These are phyloP conservation scores for Streblospio benedicti DNA, from an alignment of 1,140 invertebrate species.

Conservation along the genomic window DNA sequence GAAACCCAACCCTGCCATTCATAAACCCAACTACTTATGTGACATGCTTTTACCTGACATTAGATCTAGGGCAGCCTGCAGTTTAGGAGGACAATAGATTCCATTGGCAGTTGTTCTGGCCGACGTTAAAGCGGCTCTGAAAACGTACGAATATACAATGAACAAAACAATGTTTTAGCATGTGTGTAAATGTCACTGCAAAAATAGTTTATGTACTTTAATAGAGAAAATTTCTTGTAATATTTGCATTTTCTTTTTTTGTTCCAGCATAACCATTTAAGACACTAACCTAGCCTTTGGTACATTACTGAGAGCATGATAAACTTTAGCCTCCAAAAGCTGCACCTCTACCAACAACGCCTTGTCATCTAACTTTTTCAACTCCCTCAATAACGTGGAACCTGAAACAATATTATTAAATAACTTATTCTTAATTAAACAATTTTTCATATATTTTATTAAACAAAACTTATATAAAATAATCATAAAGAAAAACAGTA, in stretches of 20 bases:
- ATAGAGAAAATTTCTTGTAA: too few relatives aligned
- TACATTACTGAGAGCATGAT: constrained; percentile 92
- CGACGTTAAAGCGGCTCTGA: constrained; percentile 86
- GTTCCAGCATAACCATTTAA: too few relatives aligned
- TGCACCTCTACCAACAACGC: constrained; percentile 93
- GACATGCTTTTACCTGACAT: constrained; percentile 64
- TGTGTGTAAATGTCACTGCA: too few relatives aligned
- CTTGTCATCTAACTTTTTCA: constrained; percentile 99
- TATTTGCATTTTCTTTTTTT: too few relatives aligned
- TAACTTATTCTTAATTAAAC: too few relatives aligned
- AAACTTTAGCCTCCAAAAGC: constrained; percentile 95
- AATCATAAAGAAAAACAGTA: too few relatives aligned
- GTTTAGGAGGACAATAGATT: constrained; percentile 96
- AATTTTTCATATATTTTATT: too few relatives aligned
- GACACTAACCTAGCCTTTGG: constrained; percentile 74
- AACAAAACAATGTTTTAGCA: constrained; percentile 6
- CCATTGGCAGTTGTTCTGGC: constrained; percentile 97
- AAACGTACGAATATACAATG: background rate
- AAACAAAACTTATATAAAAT: too few relatives aligned
- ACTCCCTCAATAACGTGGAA: constrained; percentile 76
- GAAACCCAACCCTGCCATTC: too few relatives aligned
- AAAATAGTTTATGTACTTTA: too few relatives aligned
- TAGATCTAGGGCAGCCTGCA: constrained; percentile 91
- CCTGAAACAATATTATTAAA: constrained; percentile 42
- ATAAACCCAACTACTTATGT: too few relatives aligned